phyloP scores from a whole-genome alignment of 2,888 invertebrate species.

The Cremastinae sp. region DNA sequence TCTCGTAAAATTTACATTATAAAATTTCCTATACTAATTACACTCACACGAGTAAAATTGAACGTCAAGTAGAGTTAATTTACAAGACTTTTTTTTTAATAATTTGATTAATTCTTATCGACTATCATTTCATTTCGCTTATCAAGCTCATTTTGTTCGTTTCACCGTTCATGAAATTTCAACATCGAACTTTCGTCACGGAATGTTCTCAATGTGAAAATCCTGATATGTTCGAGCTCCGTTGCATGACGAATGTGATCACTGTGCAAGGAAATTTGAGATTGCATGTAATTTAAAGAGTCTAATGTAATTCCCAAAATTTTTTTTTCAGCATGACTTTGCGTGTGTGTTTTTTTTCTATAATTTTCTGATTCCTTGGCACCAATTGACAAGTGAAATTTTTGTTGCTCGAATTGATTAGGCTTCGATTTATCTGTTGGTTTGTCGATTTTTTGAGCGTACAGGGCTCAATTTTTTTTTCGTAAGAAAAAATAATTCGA shows the following conservation, averaged over 20 bases:
- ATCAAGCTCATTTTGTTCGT: constrained; percentile 7
- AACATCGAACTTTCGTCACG: constrained; percentile 57
- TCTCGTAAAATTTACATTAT: constrained; percentile 10
- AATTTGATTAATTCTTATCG: not conserved
- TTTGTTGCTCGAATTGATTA: constrained; percentile 35
- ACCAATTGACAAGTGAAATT: constrained; percentile 31
- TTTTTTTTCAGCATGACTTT: constrained; percentile 43
- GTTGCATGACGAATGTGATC: constrained; percentile 60
- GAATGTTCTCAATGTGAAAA: constrained; percentile 52
- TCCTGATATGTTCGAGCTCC: constrained; percentile 47
- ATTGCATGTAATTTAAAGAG: constrained; percentile 51
- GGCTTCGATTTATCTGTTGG: constrained; percentile 41
- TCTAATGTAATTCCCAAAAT: constrained; percentile 56
- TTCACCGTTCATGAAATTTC: constrained; percentile 32
- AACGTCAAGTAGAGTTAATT: not conserved
- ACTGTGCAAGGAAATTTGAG: constrained; percentile 52
- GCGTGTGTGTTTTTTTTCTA: constrained; percentile 23
- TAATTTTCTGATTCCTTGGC: constrained; percentile 21
- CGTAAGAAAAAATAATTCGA: constrained; percentile 11
- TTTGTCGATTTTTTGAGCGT: constrained; percentile 17
- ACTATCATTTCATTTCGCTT: constrained; percentile 36
- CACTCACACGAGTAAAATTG: not conserved
- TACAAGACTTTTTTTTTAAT: not conserved
- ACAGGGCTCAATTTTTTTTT: constrained; percentile 15
- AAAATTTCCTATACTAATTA: not conserved